Evolutionary conservation across 2,797 vertebrate species (phyloP).

Genomic region (Aphelocoma californica): DNA sequence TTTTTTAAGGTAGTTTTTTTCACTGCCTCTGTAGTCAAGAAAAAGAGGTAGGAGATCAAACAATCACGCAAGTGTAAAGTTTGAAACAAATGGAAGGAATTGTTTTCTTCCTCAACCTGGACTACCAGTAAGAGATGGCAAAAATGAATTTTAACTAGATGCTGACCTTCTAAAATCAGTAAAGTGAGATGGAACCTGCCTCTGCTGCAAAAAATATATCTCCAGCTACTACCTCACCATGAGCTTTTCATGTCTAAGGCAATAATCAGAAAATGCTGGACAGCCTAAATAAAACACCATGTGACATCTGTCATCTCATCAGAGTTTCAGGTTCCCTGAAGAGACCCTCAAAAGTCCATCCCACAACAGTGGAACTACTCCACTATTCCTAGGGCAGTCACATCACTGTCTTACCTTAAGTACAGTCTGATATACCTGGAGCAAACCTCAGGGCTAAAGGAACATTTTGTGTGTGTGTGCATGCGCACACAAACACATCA

Average conservation of each 20-base stretch:
- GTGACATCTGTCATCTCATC: background rate
- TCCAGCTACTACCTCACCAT: background rate
- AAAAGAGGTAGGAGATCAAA: background rate
- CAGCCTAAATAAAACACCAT: background rate
- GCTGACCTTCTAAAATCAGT: background rate
- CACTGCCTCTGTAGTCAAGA: background rate
- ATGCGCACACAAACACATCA: background rate
- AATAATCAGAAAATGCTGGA: background rate
- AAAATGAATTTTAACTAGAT: background rate
- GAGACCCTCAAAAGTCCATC: background rate
- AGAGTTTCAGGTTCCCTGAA: background rate
- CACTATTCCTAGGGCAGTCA: background rate
- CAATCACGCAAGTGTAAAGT: background rate
- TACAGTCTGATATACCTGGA: background rate
- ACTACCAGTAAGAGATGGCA: background rate
- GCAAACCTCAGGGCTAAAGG: background rate
- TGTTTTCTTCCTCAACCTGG: background rate
- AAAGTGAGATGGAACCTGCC: background rate
- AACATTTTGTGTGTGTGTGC: rapidly evolving
- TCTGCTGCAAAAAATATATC: background rate
- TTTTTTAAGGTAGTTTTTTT: background rate
- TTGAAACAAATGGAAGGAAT: background rate
- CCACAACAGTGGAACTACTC: background rate
- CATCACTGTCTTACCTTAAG: background rate
- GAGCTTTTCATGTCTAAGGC: background rate